Conservation (phyloP, 1,140 invertebrate species). For the Danaus plexippus region DNA sequence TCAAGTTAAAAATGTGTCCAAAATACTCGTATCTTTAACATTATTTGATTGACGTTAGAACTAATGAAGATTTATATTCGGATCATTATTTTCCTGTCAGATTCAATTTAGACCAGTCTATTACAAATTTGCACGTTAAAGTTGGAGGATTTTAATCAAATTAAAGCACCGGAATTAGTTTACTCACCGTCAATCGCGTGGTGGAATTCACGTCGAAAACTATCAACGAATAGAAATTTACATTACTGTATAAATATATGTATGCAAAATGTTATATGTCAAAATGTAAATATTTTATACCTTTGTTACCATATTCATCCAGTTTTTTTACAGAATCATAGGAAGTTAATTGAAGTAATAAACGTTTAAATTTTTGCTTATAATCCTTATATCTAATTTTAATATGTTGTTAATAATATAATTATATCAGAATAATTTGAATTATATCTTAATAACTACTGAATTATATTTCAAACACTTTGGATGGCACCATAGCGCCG, state of each 20-base stretch:
- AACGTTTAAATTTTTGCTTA: too few relatives aligned
- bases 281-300: too few relatives aligned
- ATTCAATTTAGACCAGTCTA: conserved; percentile 29
- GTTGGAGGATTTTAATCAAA: conserved; percentile 36
- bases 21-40: too few relatives aligned
- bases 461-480: conserved; percentile 42
- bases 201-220: conserved; percentile 21
- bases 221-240: conserved; percentile 15
- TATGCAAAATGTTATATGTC: too few relatives aligned
- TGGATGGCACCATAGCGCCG: conserved; percentile 41
- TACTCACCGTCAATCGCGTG: conserved; percentile 29
- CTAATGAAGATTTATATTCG: conserved; percentile 27
- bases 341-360: too few relatives aligned
- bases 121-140: conserved; percentile 37
- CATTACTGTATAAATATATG: not conserved
- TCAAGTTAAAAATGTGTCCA: too few relatives aligned
- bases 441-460: conserved; percentile 41
- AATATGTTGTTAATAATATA: too few relatives aligned
- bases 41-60: not conserved
- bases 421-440: too few relatives aligned
- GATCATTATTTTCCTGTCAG: conserved; percentile 25
- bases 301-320: too few relatives aligned
- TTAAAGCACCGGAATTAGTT: conserved; percentile 34
- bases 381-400: too few relatives aligned
- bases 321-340: too few relatives aligned